Percentiles rank a stretch among this genome's conserved stretches.
Evolutionary conservation across 2,797 vertebrate genomes (phyloP).

Genomic region (Clarias pachynema): DNA sequence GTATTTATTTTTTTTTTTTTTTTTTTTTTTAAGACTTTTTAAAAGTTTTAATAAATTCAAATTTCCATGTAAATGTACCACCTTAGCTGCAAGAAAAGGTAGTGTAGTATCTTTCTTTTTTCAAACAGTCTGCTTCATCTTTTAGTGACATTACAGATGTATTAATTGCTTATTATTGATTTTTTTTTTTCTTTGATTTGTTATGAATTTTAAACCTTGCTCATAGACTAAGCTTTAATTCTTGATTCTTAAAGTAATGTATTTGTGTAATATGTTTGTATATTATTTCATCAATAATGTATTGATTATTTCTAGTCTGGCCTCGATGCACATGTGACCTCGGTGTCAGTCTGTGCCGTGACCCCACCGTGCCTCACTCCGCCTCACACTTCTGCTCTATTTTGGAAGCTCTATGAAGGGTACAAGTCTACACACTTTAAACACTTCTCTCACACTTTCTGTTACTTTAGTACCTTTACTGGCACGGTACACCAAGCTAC

Average conservation of each 20-base stretch:
- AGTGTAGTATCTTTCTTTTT: not conserved
- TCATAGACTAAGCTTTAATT: not conserved
- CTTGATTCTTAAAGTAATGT: not conserved
- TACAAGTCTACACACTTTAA: conserved; percentile 21
- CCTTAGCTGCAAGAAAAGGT: not conserved
- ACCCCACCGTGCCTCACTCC: not conserved
- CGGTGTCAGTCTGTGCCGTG: not conserved
- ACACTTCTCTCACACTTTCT: conserved; percentile 34
- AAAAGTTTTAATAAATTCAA: not conserved
- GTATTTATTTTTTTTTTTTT: too few species aligned
- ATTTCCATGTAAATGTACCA: not conserved
- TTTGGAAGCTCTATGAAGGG: conserved; percentile 35
- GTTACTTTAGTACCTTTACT: conserved; percentile 25
- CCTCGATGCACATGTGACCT: not conserved
- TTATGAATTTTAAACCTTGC: too few species aligned
- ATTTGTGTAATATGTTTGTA: not conserved
- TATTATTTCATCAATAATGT: not conserved
- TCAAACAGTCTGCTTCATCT: not conserved
- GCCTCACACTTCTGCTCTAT: conserved; percentile 13
- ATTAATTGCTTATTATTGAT: not conserved
- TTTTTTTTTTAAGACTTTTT: not conserved
- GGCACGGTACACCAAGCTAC: conserved; percentile 16
- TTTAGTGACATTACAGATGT: too few species aligned
- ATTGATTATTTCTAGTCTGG: not conserved
- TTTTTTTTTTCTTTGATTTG: not conserved